Evolutionary conservation across 2,113 vertebrate genomes (phyloP).

Genomic region (Peucedramus taeniatus): DNA sequence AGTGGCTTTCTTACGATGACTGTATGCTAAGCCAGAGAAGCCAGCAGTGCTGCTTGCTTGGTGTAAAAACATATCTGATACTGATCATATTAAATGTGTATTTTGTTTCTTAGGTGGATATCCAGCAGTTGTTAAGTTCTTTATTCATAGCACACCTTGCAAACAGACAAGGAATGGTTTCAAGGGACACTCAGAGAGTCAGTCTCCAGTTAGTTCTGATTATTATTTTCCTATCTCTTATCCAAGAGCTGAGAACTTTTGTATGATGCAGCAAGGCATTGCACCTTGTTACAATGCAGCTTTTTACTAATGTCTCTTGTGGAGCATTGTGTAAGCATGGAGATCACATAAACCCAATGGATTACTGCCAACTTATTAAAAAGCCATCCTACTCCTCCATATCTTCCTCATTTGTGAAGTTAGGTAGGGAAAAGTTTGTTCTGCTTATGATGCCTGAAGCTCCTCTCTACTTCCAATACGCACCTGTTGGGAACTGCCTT

Average conservation of each 20-base stretch:
- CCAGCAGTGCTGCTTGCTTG: not conserved
- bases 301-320: not conserved
- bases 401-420: not conserved
- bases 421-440: not conserved
- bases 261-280: fast-evolving
- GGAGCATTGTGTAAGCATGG: not conserved
- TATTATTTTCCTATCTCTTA: not conserved
- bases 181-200: not conserved
- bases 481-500: not conserved
- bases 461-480: not conserved
- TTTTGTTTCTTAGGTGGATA: not conserved
- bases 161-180: not conserved
- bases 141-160: not conserved
- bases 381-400: not conserved
- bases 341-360: not conserved
- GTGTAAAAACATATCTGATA: not conserved
- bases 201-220: not conserved
- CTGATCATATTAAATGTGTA: not conserved
- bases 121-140: not conserved
- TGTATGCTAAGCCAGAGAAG: not conserved
- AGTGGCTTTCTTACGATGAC: not conserved
- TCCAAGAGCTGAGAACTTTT: not conserved
- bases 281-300: not conserved
- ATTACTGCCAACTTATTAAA: not conserved
- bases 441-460: not conserved